phyloP scores from a whole-genome alignment of 2,888 invertebrate species.

The Agrochola macilenta region DNA sequence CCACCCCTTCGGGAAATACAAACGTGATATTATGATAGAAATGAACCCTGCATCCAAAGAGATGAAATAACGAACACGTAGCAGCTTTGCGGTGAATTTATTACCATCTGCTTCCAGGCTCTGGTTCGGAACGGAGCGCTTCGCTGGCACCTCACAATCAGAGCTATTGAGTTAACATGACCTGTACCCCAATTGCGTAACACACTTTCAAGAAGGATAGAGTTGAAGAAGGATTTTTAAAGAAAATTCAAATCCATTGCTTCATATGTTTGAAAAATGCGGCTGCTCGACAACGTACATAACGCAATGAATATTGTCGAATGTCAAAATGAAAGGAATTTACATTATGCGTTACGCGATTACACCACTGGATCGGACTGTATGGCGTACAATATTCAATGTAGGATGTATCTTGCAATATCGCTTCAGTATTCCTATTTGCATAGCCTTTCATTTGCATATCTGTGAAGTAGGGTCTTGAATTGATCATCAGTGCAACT shows the following conservation, averaged over 20 bases:
- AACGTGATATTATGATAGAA: background rate
- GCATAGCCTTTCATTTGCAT: constrained; percentile 2
- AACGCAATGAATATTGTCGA: too few species aligned
- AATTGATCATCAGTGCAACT: background rate
- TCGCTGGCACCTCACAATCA: background rate
- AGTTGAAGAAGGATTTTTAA: too few species aligned
- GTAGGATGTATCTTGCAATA: background rate
- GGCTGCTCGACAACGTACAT: too few species aligned
- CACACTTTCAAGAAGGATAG: too few species aligned
- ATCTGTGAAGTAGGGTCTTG: background rate
- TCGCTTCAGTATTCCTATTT: background rate
- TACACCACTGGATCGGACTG: too few species aligned
- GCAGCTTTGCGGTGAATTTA: constrained; percentile 7
- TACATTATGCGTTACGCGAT: too few species aligned
- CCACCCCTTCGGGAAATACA: background rate
- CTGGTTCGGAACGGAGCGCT: background rate
- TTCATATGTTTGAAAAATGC: too few species aligned
- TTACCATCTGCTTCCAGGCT: background rate
- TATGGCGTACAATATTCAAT: too few species aligned
- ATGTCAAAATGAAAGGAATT: too few species aligned
- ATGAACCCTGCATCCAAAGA: background rate
- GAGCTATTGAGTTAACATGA: constrained; percentile 10
- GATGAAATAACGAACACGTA: background rate
- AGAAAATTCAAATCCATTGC: too few species aligned
- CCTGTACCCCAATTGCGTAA: background rate